phyloP scores from a whole-genome alignment of 2,113 vertebrate species.

The Erythrocercus mccallii region DNA sequence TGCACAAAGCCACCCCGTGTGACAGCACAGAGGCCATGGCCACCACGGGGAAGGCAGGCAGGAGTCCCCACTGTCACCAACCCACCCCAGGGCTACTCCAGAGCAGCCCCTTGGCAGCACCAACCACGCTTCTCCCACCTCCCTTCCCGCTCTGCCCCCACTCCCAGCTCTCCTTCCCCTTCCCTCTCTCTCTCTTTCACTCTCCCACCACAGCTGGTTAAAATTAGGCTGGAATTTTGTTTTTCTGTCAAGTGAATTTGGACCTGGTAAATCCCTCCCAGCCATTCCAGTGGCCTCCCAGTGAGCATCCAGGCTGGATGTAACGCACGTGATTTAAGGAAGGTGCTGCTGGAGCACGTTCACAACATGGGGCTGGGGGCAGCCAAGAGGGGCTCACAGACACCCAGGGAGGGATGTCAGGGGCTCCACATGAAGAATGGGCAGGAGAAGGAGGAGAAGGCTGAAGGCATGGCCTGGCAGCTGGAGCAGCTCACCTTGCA shows the following conservation, averaged over 20 bases:
- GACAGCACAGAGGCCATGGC: rapidly evolving
- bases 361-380: not conserved
- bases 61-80: not conserved
- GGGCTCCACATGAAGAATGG: not conserved
- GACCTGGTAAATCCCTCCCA: slow-evolving; percentile 73
- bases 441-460: not conserved
- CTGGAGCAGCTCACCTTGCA: not conserved
- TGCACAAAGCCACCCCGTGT: not conserved
- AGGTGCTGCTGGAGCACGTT: slow-evolving; percentile 50
- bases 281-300: slow-evolving; percentile 61
- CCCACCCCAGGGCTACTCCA: not conserved
- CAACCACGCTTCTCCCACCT: not conserved
- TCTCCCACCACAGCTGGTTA: slow-evolving; percentile 76
- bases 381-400: not conserved
- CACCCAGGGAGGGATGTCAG: not conserved
- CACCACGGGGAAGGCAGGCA: not conserved
- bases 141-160: not conserved
- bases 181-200: slow-evolving; percentile 23
- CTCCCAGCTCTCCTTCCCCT: not conserved
- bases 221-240: slow-evolving; percentile 78
- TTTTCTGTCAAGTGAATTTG: slow-evolving; percentile 77
- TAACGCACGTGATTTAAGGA: slow-evolving; percentile 54
- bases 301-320: slow-evolving; percentile 36
- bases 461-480: not conserved
- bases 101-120: not conserved